Evolutionary conservation across 2,888 invertebrate genomes (phyloP), one percentile per base, ranked within the genome.

Genomic region (Itoplectis maculator): DNA sequence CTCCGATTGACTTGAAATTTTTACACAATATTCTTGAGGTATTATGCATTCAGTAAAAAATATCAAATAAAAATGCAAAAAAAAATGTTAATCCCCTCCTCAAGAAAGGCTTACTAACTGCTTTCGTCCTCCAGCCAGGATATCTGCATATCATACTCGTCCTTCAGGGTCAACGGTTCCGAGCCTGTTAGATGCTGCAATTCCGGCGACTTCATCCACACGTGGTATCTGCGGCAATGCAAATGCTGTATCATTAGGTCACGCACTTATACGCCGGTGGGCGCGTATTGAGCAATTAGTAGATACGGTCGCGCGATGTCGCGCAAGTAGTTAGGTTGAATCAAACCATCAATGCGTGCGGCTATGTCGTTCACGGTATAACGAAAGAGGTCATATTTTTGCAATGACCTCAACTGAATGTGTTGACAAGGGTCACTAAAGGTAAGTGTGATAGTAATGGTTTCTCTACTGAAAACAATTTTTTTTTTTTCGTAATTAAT

Each of bases 141-240:
- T 89, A 94, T 94, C 93, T 99, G 99, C 99, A 99, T 99, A 86
- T 95, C 94, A 94, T 96, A 98, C 93, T 99, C 99, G 92, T 98
- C 95, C 72, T 96, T 95, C 54, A 99, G 91, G 0, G 96, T 95
- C 59, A 99, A 93, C 1, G 97, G 96, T 90, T 98, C 97, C 0
- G 99, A 99, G 6, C 97, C 98, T 8, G 99, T 99, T 63, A 98
- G 93, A 86, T 95, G 93, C 89, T 96, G 97, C 18, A 99, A 93
- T 91, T 97, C 97, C 86, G 95, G 94, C 56, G 96, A 96, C 90
- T 96, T 95, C 99, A 99, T 99, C 99, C 99, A 99, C 84, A 94
- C 93, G 92, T 99, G 98, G 92, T 99, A 99, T 89, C 97, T 97
- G 84, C 69, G 91, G 90, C 80, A 84, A 79, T 29, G 29, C 73